A percentile compares a stretch with the other conserved stretches of the same genome.
Evolutionary conservation across 2,888 invertebrate genomes (phyloP).

Genomic region (Himalopsyche kuldschensis): DNA sequence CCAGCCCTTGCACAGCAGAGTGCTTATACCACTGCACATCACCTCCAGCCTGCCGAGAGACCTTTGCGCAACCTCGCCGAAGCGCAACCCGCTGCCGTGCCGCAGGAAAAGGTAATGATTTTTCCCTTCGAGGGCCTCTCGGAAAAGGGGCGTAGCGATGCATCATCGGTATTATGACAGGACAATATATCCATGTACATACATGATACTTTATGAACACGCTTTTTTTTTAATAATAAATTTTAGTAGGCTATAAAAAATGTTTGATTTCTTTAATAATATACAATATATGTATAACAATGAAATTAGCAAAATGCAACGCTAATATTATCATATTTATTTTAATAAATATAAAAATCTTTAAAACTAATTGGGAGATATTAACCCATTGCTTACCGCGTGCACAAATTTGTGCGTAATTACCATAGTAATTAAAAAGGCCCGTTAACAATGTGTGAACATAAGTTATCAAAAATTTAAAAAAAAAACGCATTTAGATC

Average conservation of each 20-base stretch:
- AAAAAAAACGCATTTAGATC: no score
- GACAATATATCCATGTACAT: background rate
- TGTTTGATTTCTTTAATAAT: background rate
- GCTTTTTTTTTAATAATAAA: background rate
- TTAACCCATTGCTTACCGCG: no score
- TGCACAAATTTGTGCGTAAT: no score
- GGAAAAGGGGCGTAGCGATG: background rate
- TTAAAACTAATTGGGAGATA: no score
- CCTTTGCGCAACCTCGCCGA: background rate
- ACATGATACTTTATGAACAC: background rate
- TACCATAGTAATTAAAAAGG: no score
- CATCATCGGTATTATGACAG: background rate
- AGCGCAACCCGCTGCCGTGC: background rate
- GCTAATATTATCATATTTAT: no score
- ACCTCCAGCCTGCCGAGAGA: background rate
- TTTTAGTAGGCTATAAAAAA: background rate
- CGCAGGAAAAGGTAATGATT: background rate
- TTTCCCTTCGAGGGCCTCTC: background rate
- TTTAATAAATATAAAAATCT: no score
- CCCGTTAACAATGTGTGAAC: no score
- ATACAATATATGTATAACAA: no score
- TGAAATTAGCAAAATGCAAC: no score
- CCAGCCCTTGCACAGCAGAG: background rate
- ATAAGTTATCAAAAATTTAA: no score
- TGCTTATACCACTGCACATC: background rate